phyloP scores from a whole-genome alignment of 2,797 vertebrate genomes.

The Sebastes vulpes region DNA sequence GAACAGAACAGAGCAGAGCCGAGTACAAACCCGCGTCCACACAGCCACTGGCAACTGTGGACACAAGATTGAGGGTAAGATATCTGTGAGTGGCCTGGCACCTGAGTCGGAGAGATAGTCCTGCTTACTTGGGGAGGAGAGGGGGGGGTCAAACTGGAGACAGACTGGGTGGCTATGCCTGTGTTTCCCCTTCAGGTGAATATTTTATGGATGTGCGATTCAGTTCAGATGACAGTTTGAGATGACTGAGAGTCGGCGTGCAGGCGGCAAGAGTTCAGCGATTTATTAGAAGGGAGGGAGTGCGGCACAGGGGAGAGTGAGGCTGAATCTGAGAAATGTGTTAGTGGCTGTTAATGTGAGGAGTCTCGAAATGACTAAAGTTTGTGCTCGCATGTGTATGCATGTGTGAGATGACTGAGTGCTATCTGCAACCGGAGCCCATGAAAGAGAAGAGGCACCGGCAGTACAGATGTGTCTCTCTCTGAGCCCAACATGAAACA shows the following conservation, averaged over 20 bases:
- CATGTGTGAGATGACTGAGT: constrained; percentile 39
- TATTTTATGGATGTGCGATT: constrained; percentile 75
- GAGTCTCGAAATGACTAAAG: constrained; percentile 57
- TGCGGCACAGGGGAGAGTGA: constrained; percentile 16
- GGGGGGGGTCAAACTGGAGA: constrained; percentile 34
- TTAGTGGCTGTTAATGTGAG: constrained; percentile 69
- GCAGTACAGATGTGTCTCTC: constrained; percentile 79
- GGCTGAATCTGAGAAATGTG: constrained; percentile 56
- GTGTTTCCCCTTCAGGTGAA: constrained; percentile 69
- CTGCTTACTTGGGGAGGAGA: constrained; percentile 35
- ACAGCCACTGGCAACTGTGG: constrained; percentile 72
- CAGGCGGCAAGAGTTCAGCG: constrained; percentile 58
- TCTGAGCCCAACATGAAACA: constrained; percentile 83
- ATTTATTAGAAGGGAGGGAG: constrained; percentile 61
- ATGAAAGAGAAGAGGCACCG: constrained; percentile 82
- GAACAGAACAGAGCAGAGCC: constrained; percentile 60
- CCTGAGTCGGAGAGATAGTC: constrained; percentile 74
- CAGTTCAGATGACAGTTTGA: constrained; percentile 71
- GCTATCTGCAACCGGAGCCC: constrained; percentile 62
- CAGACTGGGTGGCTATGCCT: constrained; percentile 56
- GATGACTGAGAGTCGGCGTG: constrained; percentile 61
- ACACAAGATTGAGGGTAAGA: constrained; percentile 78
- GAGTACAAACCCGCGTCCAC: constrained; percentile 62
- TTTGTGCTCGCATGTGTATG: constrained; percentile 34
- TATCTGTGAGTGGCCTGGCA: constrained; percentile 73